A percentile compares a stretch with the other conserved stretches of the same genome.
Evolutionary conservation across 92 coral and sea anemone species (phyloP).

Genomic region (Ricordea florida): DNA sequence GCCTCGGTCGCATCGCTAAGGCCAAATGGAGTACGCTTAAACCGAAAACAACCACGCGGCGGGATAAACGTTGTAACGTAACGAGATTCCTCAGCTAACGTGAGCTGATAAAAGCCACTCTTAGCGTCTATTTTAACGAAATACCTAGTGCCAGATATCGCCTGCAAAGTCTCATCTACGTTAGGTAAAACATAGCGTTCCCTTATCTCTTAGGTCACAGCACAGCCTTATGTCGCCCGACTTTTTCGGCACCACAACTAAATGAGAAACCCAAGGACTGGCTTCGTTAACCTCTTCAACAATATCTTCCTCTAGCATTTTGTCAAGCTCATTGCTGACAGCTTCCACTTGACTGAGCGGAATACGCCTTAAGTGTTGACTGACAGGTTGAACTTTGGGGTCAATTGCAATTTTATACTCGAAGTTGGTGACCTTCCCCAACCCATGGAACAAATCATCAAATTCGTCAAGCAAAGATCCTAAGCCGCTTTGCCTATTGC

Average conservation of each 20-base stretch:
- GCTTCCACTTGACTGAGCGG: conserved; percentile 53
- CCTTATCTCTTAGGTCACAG: conserved; percentile 38
- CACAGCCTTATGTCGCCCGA: conserved; percentile 37
- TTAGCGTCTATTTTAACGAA: conserved; percentile 4
- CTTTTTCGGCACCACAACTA: conserved; percentile 38
- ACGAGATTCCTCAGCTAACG: conserved; percentile 24
- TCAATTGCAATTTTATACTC: conserved; percentile 11
- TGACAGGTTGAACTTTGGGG: conserved; percentile 28
- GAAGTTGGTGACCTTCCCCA: conserved; percentile 14
- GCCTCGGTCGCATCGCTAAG: conserved; percentile 52
- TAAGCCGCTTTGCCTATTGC: background rate
- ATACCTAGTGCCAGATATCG: conserved; percentile 30
- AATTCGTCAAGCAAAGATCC: conserved; percentile 20
- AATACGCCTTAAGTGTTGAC: conserved; percentile 20
- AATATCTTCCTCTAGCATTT: conserved; percentile 33
- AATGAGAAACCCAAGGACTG: conserved; percentile 50
- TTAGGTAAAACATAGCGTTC: conserved; percentile 55
- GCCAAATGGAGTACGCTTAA: conserved; percentile 50
- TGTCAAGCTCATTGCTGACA: conserved; percentile 49
- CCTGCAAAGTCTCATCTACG: conserved; percentile 47
- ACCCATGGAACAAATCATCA: conserved; percentile 27
- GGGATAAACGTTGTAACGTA: conserved; percentile 39
- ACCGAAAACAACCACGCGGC: conserved; percentile 16
- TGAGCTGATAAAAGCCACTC: conserved; percentile 1
- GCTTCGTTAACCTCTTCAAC: conserved; percentile 39